Evolutionary conservation across 2,888 invertebrate genomes (phyloP), one percentile per base, ranked within the genome.

Genomic region (Idaea biselata): DNA sequence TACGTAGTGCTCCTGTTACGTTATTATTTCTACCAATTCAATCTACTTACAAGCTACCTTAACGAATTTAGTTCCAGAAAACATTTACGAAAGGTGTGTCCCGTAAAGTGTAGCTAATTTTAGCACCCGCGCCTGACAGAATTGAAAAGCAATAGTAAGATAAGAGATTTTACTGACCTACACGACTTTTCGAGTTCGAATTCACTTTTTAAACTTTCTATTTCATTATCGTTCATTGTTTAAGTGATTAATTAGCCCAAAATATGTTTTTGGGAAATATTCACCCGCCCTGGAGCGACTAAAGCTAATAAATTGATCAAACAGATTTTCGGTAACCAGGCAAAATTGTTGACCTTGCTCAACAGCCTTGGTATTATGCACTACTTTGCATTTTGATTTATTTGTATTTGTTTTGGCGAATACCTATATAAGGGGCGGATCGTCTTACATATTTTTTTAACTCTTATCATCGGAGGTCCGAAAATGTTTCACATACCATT

Each of bases 281-380:
- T 63, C 77, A 96, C 97, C 0, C 97, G 97, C 0, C 94, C 95
- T 0, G 87, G 97, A 70, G 96, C 97, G 95, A 96, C 97, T 53
- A 94, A 97, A 64, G 96, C 96, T 16, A 97, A 97, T 65, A 63
- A 63, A 81, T 81, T 80, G 81, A 81, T 77, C 75, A 67, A 68
- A 80, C 77, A 69, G 70, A 60, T 59, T 69, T 60, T 60, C 72
- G 68, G 72, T 63, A 73, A 79, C 80, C 70, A 44, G 18, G 32
- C 62, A 61, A 67, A 63, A 63, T 59, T 63, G 55, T 62, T 64
- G 59, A 61, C 66, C 67, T 68, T 68, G 63, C 33, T 8, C 33
- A 18, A 53, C 14, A 44, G 44, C 44, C 44, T 44, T 44, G 44
- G 11, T 44, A 44, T 44, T 44, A 53, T 59, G 54, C 54, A 54